Conservation (phyloP, 2,797 vertebrate species). For the Furcifer pardalis region DNA sequence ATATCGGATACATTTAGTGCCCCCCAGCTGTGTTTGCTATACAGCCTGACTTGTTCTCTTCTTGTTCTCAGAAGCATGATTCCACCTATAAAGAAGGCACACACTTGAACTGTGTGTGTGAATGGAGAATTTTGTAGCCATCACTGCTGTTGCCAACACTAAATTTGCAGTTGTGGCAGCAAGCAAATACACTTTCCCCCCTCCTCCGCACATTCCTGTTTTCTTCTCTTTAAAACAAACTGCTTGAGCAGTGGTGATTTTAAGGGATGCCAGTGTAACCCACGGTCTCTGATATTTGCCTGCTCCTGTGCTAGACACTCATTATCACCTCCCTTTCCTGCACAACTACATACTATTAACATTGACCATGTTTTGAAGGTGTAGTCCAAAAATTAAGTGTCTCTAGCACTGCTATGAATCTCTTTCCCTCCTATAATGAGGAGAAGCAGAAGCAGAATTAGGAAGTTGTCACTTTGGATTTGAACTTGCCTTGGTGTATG, state of each 20-base stretch:
- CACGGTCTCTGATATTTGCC: background rate
- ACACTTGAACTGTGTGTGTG: too few species aligned
- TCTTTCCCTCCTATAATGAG: too few species aligned
- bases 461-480: too few species aligned
- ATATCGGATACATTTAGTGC: background rate
- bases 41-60: background rate
- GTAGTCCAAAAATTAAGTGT: too few species aligned
- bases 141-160: background rate
- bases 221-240: background rate
- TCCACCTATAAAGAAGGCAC: background rate
- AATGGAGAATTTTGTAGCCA: too few species aligned
- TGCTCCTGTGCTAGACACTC: background rate
- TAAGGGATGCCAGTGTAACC: background rate
- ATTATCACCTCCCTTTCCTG: background rate
- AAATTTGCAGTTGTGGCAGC: background rate
- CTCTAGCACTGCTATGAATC: too few species aligned
- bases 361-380: background rate
- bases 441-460: too few species aligned
- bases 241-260: background rate
- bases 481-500: too few species aligned
- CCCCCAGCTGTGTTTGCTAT: background rate
- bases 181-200: too few species aligned
- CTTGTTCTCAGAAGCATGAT: background rate
- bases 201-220: background rate
- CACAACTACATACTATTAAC: background rate